These are phyloP conservation scores for Silurus meridionalis DNA, from an alignment of 2,113 vertebrate species.

Conservation along the genomic window DNA sequence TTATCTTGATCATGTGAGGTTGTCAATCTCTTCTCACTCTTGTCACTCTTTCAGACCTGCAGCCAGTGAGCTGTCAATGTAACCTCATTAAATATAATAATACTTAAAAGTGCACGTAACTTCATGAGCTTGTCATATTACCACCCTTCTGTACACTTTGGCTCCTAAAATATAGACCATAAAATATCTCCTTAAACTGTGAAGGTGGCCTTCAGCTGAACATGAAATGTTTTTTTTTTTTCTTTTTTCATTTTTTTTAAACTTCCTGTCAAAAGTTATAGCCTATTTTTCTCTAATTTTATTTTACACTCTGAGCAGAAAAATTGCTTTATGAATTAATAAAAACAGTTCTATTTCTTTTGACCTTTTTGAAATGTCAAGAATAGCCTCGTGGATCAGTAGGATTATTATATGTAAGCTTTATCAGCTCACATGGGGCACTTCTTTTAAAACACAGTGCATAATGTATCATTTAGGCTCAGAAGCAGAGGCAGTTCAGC, in stretches of 20 bases:
- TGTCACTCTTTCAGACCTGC: not conserved
- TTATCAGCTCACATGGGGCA: not conserved
- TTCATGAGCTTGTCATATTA: conserved; percentile 15
- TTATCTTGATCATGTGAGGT: not conserved
- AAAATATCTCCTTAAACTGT: conserved; percentile 1
- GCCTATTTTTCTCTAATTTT: not conserved
- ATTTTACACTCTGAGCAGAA: conserved; percentile 2
- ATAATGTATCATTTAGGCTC: conserved; percentile 61
- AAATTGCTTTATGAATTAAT: not conserved
- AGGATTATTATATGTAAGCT: not conserved
- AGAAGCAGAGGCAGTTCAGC: conserved; percentile 73
- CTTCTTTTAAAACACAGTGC: not conserved
- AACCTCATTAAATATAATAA: conserved; percentile 17
- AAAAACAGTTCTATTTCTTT: conserved; percentile 1
- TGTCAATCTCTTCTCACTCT: not conserved
- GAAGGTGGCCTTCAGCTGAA: conserved; percentile 1
- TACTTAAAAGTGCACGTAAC: conserved; percentile 21
- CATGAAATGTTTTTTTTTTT: not conserved
- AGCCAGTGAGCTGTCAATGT: not conserved
- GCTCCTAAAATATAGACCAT: conserved; percentile 3
- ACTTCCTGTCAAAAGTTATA: not conserved
- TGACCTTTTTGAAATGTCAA: conserved; percentile 21
- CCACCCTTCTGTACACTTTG: conserved; percentile 19
- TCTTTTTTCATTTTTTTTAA: not conserved
- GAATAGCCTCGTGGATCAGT: not conserved